Base-by-base conservation (phyloP, 2,113 vertebrate species). In the Larimichthys crocea region DNA sequence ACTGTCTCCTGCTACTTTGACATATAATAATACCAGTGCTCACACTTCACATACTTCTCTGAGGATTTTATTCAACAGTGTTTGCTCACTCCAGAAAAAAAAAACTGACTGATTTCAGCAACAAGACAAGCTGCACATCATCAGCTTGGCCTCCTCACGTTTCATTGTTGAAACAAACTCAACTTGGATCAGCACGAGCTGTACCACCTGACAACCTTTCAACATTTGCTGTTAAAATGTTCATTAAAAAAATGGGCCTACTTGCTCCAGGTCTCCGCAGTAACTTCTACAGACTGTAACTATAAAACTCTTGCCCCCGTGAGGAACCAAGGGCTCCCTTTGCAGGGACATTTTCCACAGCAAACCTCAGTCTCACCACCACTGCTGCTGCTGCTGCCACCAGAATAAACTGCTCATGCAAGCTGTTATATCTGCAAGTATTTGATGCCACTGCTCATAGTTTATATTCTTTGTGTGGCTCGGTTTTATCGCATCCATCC, bases 271-370 rank as follows among this genome's bases (percentile, higher is more conserved):
- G 74, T 76, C 73, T 86, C 75, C 75, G 56, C 69, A 81, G 70
- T 80, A 79, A 53, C 82, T 65, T 69, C 49, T 66, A 62, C 68
- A 31, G 78, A 83, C 79, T 82, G 12, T 62, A 61, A 72, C 46
- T 64, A 50, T 67, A 60, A 76, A 63, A 80, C 79, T 86, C 60
- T 64, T 52, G 73, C 84, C 79, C 79, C 87, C 16, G 12, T 48
- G 56, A 87, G 79, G 84, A 91, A 86, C 74, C 79, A 88, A 92
- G 91, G 91, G 88, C 91, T 92, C 75, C 77, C 81, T 76, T 76
- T 74, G 29, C 46, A 61, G 80, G 79, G 85, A 85, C 68, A 48
- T 80, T 86, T 84, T 83, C 76, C 88, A 83, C 89, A 83, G 87
- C 77, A 86, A 88, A 89, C 85, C 86, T 92, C 84, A 86, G 84